Base-by-base conservation (phyloP, 2,888 invertebrate genomes). In the Dorcus parallelipipedus region DNA sequence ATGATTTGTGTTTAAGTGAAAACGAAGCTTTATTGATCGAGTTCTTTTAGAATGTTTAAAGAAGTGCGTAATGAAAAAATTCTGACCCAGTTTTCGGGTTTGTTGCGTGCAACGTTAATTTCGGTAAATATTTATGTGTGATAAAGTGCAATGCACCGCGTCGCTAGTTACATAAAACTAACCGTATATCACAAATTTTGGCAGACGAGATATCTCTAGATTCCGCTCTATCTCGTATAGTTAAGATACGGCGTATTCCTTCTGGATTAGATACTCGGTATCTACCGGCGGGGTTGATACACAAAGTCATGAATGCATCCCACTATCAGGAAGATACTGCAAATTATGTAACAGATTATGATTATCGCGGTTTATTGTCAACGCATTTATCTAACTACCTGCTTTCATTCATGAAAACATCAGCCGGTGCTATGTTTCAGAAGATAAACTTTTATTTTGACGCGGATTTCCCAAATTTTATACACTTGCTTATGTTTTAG, bases 401-500 rank as follows among this genome's bases (percentile, higher is more conserved):
- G 52, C 9, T 17, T 52, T 39, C 52, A 52, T 42, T 52, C 42
- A 52, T 52, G 42, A 40, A 42, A 14, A 42, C 10, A 39, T 26
- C 9, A 38, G 39, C 14, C 26, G 14, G 14, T 9, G 17, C 41
- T 3, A 10, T 38, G 8, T 49, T 48, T 17, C 9, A 9, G 20
- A 26, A 20, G 41, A 9, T 45, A 38, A 40, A 53, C 20, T 14
- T 47, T 26, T 5, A n/a, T 47, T 49, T 48, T 48, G 1, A 20
- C 5, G 5, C 1, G 20, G 9, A 10, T 41, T 14, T 9, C 41
- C 42, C 42, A 17, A 42, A 42, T 9, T 42, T 42, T 10, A 42
- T 42, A 2, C 10, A 1, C 14, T 6, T 33, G 39, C 52, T 26
- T 55, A 57, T 60, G 58, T 74, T 75, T 64, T 83, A 95, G 95